phyloP scores from a whole-genome alignment of 2,113 vertebrate species.

The Bettongia penicillata region DNA sequence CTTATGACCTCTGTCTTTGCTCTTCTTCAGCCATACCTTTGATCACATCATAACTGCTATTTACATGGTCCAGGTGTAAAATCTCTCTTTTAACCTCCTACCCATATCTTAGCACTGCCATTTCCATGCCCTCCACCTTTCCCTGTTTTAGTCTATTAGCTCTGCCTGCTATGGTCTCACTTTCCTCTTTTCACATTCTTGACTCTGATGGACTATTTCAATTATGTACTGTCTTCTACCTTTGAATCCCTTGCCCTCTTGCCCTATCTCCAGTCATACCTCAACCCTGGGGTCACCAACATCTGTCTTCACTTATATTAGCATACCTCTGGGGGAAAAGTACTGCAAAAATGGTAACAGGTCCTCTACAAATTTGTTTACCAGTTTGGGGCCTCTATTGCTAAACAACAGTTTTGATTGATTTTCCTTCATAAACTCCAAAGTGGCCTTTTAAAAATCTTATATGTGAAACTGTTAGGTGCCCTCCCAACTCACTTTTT shows the following conservation, averaged over 20 bases:
- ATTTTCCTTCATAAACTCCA: background rate
- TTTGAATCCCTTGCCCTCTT: background rate
- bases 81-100: background rate
- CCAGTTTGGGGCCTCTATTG: background rate
- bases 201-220: background rate
- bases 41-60: background rate
- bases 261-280: background rate
- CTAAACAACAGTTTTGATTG: background rate
- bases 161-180: background rate
- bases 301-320: background rate
- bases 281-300: background rate
- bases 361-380: background rate
- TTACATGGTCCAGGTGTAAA: background rate
- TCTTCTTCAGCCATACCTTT: background rate
- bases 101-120: background rate
- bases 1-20: background rate
- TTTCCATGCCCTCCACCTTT: background rate
- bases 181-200: background rate
- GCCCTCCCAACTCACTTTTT: background rate
- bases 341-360: background rate
- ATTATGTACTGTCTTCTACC: background rate
- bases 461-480: background rate
- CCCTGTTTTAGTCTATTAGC: background rate
- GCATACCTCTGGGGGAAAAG: background rate
- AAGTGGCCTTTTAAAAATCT: background rate